Evolutionary conservation across 2,113 vertebrate species (phyloP), one percentile per base, ranked within the genome.

Genomic region (Grantiella picta): DNA sequence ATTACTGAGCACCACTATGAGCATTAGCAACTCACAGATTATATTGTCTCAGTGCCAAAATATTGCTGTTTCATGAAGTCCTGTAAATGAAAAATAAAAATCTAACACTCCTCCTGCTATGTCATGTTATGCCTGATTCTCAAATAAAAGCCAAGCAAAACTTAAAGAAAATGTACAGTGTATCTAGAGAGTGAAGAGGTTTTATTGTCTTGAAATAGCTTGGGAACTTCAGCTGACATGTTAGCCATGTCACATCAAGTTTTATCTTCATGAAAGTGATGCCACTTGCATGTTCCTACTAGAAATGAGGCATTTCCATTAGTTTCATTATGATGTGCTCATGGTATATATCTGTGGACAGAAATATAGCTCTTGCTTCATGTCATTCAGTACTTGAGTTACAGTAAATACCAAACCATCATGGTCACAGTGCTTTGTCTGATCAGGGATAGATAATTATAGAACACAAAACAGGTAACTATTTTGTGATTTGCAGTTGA

Each of bases 1-100:
- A 92, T 92, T 92, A 35, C 64, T 89, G 86, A 91, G 84, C 35
- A 76, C 63, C 54, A 79, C 52, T n/a, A 10, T 91, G 95, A 94
- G 80, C 82, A 81, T 53, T 52, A 88, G 45, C 15, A 10, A 92
- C 50, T 86, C 81, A 38, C 60, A 93, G 75, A 57, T 64, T 49
- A 68, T 44, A 45, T 33, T 95, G 59, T n/a, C 76, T 95, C 23
- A 61, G 66, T 65, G 86, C 12, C 36, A 38, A 80, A 86, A 36
- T 23, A 71, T 49, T 93, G 35, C 65, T 69, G 14, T 71, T 88
- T 97, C 52, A 70, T 69, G 12, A 57, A 95, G n/a, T n/a, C 25
- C 63, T n/a, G 52, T 8, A 76, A 77, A 83, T 9, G 18, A 71
- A 85, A 93, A 88, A 66, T 21, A 75, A 86, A 87, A 92, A 64